Evolutionary conservation across 2,888 invertebrate genomes (phyloP).

Genomic region (Exephanes ischioxanthus): DNA sequence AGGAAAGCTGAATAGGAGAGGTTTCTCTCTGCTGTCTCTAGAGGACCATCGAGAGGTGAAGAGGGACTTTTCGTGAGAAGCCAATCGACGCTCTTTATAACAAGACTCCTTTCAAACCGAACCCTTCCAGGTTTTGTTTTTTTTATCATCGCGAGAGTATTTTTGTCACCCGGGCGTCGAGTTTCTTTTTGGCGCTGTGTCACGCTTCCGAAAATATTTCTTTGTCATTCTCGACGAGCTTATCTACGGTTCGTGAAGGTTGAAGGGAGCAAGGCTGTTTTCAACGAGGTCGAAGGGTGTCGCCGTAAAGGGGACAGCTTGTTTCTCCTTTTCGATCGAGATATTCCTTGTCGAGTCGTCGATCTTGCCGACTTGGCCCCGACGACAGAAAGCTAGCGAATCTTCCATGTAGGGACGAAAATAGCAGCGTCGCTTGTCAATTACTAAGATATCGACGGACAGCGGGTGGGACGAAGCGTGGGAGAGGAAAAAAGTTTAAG

Average conservation of each 20-base stretch:
- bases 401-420: slow-evolving; percentile 1
- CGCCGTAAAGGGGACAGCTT: slow-evolving; percentile 14
- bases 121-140: not conserved
- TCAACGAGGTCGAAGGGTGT: slow-evolving; percentile 42
- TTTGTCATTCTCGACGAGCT: slow-evolving; percentile 17
- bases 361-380: slow-evolving; percentile 4
- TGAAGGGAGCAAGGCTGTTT: slow-evolving; percentile 20
- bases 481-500: not conserved
- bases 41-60: not conserved
- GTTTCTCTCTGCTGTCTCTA: not conserved
- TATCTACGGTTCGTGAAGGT: slow-evolving; percentile 10
- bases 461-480: not conserved
- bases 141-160: not conserved
- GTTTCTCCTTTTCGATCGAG: slow-evolving; percentile 44
- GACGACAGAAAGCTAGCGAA: not conserved
- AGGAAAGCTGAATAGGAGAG: not conserved
- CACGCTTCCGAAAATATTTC: slow-evolving; percentile 34
- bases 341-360: slow-evolving; percentile 28
- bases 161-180: not conserved
- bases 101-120: not conserved
- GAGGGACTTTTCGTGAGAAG: not conserved
- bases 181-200: not conserved
- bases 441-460: slow-evolving; percentile 26
- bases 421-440: slow-evolving; percentile 36
- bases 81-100: not conserved